Conservation (phyloP, 2,113 vertebrate species). For the Nannospalax galili region DNA sequence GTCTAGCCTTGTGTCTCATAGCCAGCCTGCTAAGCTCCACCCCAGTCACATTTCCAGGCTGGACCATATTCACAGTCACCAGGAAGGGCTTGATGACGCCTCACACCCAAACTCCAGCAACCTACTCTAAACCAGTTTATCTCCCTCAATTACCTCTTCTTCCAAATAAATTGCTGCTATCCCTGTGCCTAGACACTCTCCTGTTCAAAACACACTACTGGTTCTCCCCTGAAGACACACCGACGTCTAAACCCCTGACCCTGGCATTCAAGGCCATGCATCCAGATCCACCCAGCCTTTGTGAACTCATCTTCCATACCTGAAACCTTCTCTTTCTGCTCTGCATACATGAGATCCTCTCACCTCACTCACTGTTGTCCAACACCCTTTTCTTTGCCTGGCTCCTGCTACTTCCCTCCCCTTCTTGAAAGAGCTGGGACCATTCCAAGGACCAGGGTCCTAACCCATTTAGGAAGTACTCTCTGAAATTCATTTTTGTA, state of each 20-base stretch:
- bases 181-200: neutral
- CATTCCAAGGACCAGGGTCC: neutral
- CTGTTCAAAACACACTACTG: neutral
- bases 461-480: constrained; percentile 2
- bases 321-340: constrained; percentile 12
- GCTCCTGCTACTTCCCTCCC: neutral
- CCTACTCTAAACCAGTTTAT: constrained; percentile 8
- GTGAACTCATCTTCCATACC: neutral
- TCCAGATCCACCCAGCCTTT: constrained; percentile 20
- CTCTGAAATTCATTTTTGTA: constrained; percentile 27
- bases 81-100: neutral
- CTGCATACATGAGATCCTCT: neutral
- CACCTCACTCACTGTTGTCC: neutral
- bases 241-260: constrained; percentile 16
- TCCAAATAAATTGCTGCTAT: constrained; percentile 5
- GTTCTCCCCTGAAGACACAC: neutral
- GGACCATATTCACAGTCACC: neutral
- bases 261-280: constrained; percentile 38
- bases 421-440: neutral
- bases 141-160: neutral
- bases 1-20: neutral
- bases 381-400: neutral
- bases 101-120: constrained; percentile 19
- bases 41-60: neutral
- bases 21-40: neutral